phyloP scores from a whole-genome alignment of 1,140 invertebrate genomes.

The Wiebesia pumilae region DNA sequence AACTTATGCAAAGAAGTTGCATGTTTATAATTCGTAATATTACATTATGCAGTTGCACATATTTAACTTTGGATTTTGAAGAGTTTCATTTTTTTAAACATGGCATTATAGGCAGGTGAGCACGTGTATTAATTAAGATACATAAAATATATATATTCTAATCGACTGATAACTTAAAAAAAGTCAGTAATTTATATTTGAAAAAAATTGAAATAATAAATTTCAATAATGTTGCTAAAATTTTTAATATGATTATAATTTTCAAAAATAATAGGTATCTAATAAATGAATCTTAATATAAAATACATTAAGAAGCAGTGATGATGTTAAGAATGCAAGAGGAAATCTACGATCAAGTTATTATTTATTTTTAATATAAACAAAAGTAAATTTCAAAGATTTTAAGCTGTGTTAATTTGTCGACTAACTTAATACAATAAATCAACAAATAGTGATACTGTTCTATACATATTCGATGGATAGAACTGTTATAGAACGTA shows the following conservation, averaged over 20 bases:
- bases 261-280: not conserved
- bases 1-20: not conserved
- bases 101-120: not conserved
- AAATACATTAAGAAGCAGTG: not conserved
- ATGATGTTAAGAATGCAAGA: not conserved
- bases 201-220: not conserved
- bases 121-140: not conserved
- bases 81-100: not conserved
- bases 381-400: not conserved
- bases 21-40: not conserved
- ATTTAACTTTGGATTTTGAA: not conserved
- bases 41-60: not conserved
- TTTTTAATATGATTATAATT: not conserved
- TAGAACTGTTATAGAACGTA: constrained; percentile 20
- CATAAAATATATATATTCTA: not conserved
- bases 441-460: constrained; percentile 11
- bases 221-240: too few species aligned
- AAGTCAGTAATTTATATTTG: not conserved
- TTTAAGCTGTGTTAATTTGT: not conserved
- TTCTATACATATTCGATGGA: not conserved
- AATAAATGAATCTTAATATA: not conserved
- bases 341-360: not conserved
- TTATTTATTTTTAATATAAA: not conserved
- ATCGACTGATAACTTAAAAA: not conserved
- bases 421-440: constrained; percentile 9